Base-by-base conservation (phyloP, 2,113 vertebrate genomes). In the Lipophrys pholis region DNA sequence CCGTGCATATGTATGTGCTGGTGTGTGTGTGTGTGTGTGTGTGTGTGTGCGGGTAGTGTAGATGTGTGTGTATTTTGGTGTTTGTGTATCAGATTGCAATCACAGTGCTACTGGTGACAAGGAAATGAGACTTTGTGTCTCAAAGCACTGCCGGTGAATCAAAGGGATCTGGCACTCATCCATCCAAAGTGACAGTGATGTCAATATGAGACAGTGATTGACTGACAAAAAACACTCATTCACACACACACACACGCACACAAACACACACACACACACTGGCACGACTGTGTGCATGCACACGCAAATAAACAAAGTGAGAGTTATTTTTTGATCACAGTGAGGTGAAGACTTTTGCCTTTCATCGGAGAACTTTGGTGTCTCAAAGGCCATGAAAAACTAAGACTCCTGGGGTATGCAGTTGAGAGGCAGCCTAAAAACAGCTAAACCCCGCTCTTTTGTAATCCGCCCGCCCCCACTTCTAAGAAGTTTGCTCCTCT, bases 151-250 rank as follows among this genome's bases (percentile, higher is more conserved):
- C 77, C 71, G 82, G 82, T 73, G 84, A 93, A 91, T 87, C 89
- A 88, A 90, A 89, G 78, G 81, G 70, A 83, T 76, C 83, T 90
- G 78, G 82, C 90, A 87, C 80, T 86, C 90, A 91, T 87, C 83
- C 86, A 89, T 90, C 86, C 83, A 73, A 76, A 82, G 87, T 88
- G 87, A 90, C 89, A 83, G 78, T 81, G 85, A 83, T 83, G 89
- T 82, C 80, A 82, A 57, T 83, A 80, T 80, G 81, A 88, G 87
- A 83, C 78, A 78, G 83, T 88, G 87, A 90, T 80, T 82, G 89
- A 90, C 73, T 67, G 79, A 83, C 86, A 90, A 75, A 75, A 57
- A 68, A 53, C 63, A 68, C 52, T 60, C 64, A 51, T n/a, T n/a
- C n/a, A n/a, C n/a, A n/a, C n/a, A 30, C 21, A 30, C 70, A 12